These are phyloP conservation scores for Leptura quadrifasciata DNA, from an alignment of 2,888 invertebrate genomes.

Conservation along the genomic window DNA sequence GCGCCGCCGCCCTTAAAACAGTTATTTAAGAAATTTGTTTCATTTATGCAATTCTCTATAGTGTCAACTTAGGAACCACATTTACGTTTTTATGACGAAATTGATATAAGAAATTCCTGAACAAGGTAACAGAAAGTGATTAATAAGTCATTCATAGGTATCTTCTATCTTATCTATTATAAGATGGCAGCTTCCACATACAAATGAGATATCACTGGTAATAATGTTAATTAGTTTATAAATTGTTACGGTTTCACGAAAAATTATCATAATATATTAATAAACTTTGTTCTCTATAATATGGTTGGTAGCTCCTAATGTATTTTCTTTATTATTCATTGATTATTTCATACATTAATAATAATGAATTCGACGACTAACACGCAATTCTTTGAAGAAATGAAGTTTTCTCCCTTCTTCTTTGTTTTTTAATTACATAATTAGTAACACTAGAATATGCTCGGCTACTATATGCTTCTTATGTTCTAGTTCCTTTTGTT, in stretches of 20 bases:
- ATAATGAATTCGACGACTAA: conserved; percentile 15
- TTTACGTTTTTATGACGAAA: not conserved
- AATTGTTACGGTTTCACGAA: conserved; percentile 24
- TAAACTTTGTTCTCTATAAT: conserved; percentile 31
- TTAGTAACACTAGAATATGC: conserved; percentile 36
- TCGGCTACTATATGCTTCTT: conserved; percentile 9
- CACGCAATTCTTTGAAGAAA: conserved; percentile 33
- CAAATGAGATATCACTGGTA: not conserved
- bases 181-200: not conserved
- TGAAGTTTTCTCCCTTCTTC: conserved; percentile 12
- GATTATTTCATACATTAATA: conserved; percentile 15
- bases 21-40: too few relatives aligned
- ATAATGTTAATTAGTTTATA: conserved; percentile 2
- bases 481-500: conserved; percentile 31
- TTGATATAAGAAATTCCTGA: not conserved
- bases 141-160: not conserved
- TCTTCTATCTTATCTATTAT: not conserved
- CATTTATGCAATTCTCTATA: too few relatives aligned
- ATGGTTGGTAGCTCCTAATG: conserved; percentile 35
- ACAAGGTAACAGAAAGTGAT: not conserved
- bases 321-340: conserved; percentile 1
- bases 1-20: too few relatives aligned
- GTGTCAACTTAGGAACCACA: too few relatives aligned
- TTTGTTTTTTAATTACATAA: conserved; percentile 39
- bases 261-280: conserved; percentile 39